These are phyloP conservation scores for Lutraria lutraria DNA, from an alignment of 2,888 invertebrate genomes.

Conservation along the genomic window DNA sequence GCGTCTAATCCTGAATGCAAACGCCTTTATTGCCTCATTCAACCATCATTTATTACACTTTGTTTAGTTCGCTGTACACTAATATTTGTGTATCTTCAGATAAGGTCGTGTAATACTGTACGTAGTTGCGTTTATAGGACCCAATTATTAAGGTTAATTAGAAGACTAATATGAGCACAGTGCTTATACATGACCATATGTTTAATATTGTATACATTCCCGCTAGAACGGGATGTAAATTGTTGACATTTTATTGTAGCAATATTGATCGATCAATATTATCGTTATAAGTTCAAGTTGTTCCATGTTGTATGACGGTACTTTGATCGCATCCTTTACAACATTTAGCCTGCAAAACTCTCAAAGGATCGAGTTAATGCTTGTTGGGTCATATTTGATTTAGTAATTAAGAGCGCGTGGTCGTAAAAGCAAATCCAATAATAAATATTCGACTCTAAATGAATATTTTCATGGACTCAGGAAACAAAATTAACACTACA, in stretches of 20 bases:
- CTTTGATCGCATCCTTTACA: not conserved
- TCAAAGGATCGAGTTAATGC: not conserved
- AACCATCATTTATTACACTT: constrained; percentile 34
- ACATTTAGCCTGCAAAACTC: not conserved
- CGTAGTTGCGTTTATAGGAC: not conserved
- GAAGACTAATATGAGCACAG: not conserved
- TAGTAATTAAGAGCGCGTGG: no score
- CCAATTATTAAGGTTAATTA: not conserved
- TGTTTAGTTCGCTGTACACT: constrained; percentile 19
- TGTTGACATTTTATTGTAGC: not conserved
- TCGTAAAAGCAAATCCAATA: no score
- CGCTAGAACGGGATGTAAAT: not conserved
- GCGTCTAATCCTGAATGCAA: constrained; percentile 18
- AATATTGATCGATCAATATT: not conserved
- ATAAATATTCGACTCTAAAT: no score
- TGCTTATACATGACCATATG: not conserved
- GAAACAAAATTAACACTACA: no score
- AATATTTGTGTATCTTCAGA: constrained; percentile 37
- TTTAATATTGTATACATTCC: not conserved
- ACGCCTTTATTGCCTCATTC: constrained; percentile 36
- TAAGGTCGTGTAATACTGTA: not conserved
- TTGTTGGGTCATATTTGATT: constrained; percentile 6
- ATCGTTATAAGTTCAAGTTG: not conserved
- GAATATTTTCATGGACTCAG: no score
- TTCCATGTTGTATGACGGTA: not conserved